A percentile compares a stretch with the other conserved stretches of the same genome.
Conservation (phyloP, 2,797 vertebrate genomes). For the Poeciliopsis presidionis region DNA sequence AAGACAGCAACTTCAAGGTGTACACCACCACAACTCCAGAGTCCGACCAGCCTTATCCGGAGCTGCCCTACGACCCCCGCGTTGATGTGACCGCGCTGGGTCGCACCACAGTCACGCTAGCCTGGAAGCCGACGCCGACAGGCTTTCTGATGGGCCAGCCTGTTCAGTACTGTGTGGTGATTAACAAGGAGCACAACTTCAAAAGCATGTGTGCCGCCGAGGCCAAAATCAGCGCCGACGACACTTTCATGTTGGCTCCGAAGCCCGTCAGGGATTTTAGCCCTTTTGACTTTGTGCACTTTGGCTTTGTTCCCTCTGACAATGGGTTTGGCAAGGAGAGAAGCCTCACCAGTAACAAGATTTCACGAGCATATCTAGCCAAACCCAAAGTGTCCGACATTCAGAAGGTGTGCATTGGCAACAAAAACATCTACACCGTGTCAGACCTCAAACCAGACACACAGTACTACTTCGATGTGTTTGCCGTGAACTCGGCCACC, state of each 20-base stretch:
- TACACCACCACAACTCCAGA: constrained; percentile 96
- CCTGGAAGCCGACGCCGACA: constrained; percentile 96
- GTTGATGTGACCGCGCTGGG: constrained; percentile 94
- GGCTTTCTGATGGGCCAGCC: constrained; percentile 89
- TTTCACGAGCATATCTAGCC: constrained; percentile 78
- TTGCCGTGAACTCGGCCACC: constrained; percentile 88
- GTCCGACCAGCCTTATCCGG: constrained; percentile 95
- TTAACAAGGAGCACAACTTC: constrained; percentile 98
- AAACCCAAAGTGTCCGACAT: constrained; percentile 86
- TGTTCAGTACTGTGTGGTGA: constrained; percentile 93
- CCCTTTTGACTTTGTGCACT: constrained; percentile 95
- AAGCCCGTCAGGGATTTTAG: constrained; percentile 96
- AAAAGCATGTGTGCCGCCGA: constrained; percentile 97
- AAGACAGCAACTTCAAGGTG: constrained; percentile 95
- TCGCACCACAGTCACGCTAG: constrained; percentile 92
- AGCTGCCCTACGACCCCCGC: constrained; percentile 93
- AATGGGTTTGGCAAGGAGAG: constrained; percentile 84
- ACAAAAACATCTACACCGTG: constrained; percentile 96
- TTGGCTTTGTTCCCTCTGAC: constrained; percentile 89
- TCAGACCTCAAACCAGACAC: constrained; percentile 94
- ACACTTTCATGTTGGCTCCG: constrained; percentile 92
- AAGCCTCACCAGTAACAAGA: constrained; percentile 79
- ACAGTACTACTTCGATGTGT: constrained; percentile 98
- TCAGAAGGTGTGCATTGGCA: constrained; percentile 91
- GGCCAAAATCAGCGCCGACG: constrained; percentile 89